A percentile compares a stretch with the other conserved stretches of the same genome.
phyloP scores from a whole-genome alignment of 2,888 invertebrate species.

The Eurois occulta region DNA sequence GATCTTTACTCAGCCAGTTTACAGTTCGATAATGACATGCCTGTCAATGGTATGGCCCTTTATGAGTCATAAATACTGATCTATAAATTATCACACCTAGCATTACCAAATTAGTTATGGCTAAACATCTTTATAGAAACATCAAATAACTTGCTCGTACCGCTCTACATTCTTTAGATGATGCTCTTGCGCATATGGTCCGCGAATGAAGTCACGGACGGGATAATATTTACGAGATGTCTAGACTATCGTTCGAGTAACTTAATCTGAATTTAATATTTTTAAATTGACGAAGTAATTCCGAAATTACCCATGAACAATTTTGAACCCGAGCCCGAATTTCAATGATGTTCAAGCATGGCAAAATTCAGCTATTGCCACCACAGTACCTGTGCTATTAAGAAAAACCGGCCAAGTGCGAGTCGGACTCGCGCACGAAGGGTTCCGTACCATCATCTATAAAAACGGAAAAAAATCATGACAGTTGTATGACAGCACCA shows the following conservation, averaged over 20 bases:
- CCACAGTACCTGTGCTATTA: background rate
- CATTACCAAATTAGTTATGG: slow-evolving; percentile 37
- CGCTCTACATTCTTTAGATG: slow-evolving; percentile 46
- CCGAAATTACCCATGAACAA: background rate
- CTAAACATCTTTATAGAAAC: slow-evolving; percentile 47
- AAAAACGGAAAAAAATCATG: too few species aligned
- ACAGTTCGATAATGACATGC: background rate
- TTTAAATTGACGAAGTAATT: slow-evolving; percentile 1
- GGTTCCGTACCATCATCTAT: too few species aligned
- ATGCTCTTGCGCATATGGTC: slow-evolving; percentile 69
- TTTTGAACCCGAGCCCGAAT: background rate
- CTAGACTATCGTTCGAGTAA: slow-evolving; percentile 58
- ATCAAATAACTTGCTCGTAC: slow-evolving; percentile 46
- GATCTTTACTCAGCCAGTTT: background rate
- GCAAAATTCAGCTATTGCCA: background rate
- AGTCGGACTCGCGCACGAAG: too few species aligned
- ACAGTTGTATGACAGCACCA: too few species aligned
- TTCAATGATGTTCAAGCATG: background rate
- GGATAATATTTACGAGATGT: slow-evolving; percentile 69
- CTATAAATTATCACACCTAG: slow-evolving; percentile 29
- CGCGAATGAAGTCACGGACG: slow-evolving; percentile 73
- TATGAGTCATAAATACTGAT: slow-evolving; percentile 10
- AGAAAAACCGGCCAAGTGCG: too few species aligned
- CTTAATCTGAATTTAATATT: slow-evolving; percentile 34
- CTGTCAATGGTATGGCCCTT: background rate